Evolutionary conservation across 2,888 invertebrate genomes (phyloP), one percentile per base, ranked within the genome.

Genomic region (Pyrochroa serraticornis): DNA sequence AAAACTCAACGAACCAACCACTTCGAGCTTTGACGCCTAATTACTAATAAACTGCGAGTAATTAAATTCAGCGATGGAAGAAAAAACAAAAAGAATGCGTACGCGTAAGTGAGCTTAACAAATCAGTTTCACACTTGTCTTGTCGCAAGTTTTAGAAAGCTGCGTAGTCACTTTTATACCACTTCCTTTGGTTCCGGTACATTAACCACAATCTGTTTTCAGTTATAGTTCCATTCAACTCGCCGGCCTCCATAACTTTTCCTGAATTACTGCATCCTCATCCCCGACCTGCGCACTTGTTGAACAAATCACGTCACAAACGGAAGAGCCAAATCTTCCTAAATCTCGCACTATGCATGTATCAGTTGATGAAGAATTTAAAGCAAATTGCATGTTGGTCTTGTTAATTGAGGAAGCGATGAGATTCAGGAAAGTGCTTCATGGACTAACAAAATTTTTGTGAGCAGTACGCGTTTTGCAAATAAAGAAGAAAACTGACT

Each of bases 161-260:
- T 56, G 49, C 48, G 52, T 52, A 52, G 58, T 58, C 59, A 51
- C 59, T 59, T 59, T 59, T 55, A 35, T 55, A 37, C 47, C 55
- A 51, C 55, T 60, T 55, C 55, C 51, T 51, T 55, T 59, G 43
- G 51, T 59, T 59, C 51, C 59, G 42, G 43, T 55, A 55, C 59
- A 55, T 59, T 59, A 59, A 54, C 47, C 44, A 38, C 60, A 60
- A 51, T 60, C 60, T 60, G 60, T 60, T 60, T 55, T 55, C 54
- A 47, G 60, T 60, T 60, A 60, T 55, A 51, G 47, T 60, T 51
- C 54, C 42, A 58, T 58, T 58, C 58, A 45, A 54, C 35, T 49
- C 44, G 36, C 39, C 46, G 39, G 35, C 51, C 48, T 47, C 47
- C 60, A 60, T 60, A 60, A 60, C 46, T 60, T 60, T 55, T 44